phyloP scores from a whole-genome alignment of 2,113 vertebrate species.

The Lepus europaeus region DNA sequence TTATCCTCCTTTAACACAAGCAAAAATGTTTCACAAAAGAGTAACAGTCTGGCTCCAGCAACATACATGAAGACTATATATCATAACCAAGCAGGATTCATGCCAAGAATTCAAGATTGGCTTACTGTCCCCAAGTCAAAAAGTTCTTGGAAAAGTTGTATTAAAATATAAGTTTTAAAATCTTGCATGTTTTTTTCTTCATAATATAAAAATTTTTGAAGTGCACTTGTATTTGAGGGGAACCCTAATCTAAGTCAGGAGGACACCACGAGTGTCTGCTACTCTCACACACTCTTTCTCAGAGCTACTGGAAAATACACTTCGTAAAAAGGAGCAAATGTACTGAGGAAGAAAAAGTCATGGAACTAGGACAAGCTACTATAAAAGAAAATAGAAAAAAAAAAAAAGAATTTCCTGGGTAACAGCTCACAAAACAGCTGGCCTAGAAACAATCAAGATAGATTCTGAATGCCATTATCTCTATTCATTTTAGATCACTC shows the following conservation, averaged over 20 bases:
- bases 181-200: too few species aligned
- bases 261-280: neutral
- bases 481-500: neutral
- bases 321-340: neutral
- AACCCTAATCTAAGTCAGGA: neutral
- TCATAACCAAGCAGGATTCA: neutral
- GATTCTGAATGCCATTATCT: neutral
- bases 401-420: neutral
- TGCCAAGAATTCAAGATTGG: neutral
- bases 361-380: neutral
- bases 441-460: neutral
- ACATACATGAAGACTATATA: neutral
- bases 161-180: too few species aligned
- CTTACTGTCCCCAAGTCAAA: neutral
- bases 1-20: neutral
- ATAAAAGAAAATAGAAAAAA: neutral
- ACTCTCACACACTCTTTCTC: neutral
- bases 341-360: neutral
- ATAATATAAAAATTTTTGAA: too few species aligned
- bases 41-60: neutral
- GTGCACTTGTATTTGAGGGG: neutral
- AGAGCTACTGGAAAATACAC: neutral
- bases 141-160: too few species aligned
- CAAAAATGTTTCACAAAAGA: neutral
- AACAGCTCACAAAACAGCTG: neutral